These are phyloP conservation scores for Vollenhovia emeryi DNA, from an alignment of 1,140 invertebrate genomes.

Conservation along the genomic window DNA sequence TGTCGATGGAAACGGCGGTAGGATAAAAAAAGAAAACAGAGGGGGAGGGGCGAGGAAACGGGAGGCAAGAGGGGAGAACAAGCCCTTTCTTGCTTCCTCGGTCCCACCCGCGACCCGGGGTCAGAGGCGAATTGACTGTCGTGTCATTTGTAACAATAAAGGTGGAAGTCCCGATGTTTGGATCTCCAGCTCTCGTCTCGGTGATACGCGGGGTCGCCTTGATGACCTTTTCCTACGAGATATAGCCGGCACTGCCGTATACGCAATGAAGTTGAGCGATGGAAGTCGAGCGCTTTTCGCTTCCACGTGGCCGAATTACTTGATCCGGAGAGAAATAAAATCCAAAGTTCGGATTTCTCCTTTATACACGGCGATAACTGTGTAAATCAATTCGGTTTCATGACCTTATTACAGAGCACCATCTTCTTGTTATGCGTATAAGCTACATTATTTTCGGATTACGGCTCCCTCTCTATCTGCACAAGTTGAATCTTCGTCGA, in stretches of 20 bases:
- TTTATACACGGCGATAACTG: not conserved
- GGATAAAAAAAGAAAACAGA: not conserved
- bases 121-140: conserved; percentile 71
- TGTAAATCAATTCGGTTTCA: not conserved
- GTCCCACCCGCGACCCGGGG: conserved; percentile 63
- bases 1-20: conserved; percentile 48
- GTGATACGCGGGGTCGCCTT: conserved; percentile 56
- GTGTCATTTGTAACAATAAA: conserved; percentile 78
- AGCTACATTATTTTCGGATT: conserved; percentile 7
- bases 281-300: conserved; percentile 29
- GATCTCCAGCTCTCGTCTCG: conserved; percentile 51
- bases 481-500: conserved; percentile 16
- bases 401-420: not conserved
- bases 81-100: conserved; percentile 68
- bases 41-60: conserved; percentile 21
- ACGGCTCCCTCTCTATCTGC: not conserved
- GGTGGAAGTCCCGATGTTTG: conserved; percentile 72
- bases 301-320: conserved; percentile 12
- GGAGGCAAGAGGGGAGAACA: conserved; percentile 31
- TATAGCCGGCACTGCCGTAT: conserved; percentile 20
- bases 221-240: conserved; percentile 38
- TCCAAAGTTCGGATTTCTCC: not conserved
- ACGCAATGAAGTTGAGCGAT: conserved; percentile 66
- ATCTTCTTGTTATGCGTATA: not conserved
- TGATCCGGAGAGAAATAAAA: not conserved